A percentile compares a stretch with the other conserved stretches of the same genome.
These are phyloP conservation scores for Trichopoda pennipes DNA, from an alignment of 2,888 invertebrate species.

Conservation along the genomic window DNA sequence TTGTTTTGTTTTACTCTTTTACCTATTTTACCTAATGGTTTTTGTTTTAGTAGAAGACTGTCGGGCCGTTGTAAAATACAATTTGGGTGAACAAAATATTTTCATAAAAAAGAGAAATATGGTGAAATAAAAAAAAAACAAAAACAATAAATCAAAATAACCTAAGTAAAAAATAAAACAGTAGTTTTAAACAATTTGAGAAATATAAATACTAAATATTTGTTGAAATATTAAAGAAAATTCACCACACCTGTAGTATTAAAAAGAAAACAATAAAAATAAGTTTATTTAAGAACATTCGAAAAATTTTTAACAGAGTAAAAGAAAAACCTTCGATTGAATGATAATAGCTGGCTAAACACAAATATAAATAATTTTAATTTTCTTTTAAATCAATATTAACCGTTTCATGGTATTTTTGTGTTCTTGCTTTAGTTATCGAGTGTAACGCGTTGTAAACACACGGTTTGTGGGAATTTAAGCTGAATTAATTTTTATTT, in stretches of 20 bases:
- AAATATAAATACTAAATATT: conserved; percentile 3
- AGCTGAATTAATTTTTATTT: background rate
- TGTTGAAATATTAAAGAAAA: conserved; percentile 9
- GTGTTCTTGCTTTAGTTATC: conserved; percentile 56
- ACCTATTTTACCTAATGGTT: conserved; percentile 19
- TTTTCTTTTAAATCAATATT: conserved; percentile 58
- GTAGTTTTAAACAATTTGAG: background rate
- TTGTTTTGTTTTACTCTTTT: conserved; percentile 5
- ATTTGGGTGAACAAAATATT: conserved; percentile 9
- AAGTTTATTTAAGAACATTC: conserved; percentile 24
- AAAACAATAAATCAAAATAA: background rate
- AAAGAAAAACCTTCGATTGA: conserved; percentile 52
- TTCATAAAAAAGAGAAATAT: conserved; percentile 2
- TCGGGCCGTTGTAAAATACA: conserved; percentile 49
- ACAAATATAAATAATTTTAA: conserved; percentile 44
- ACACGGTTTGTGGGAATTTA: conserved; percentile 30
- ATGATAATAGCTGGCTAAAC: conserved; percentile 43
- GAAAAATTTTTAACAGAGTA: conserved; percentile 33
- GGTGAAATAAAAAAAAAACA: background rate
- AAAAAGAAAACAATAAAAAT: conserved; percentile 12
- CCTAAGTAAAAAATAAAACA: background rate
- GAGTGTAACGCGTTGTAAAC: conserved; percentile 47
- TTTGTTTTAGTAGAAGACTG: conserved; percentile 57
- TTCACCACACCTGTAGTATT: conserved; percentile 51
- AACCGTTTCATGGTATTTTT: conserved; percentile 42